Conservation (phyloP, 30 jellyfish, hydroid and myxozoan species). For the Aurelia sp. region DNA sequence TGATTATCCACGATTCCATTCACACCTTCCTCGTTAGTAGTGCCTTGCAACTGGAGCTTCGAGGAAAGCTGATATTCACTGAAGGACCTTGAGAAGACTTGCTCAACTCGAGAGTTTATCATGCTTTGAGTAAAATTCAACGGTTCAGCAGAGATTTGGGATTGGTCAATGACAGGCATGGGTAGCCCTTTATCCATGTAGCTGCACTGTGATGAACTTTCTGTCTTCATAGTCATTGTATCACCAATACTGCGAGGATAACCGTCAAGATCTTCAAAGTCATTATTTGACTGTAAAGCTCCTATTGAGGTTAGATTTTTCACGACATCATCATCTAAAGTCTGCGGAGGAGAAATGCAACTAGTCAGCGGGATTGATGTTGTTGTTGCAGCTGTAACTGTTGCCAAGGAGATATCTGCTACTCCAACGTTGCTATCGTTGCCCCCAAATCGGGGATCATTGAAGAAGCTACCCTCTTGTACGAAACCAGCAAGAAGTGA, state of each 20-base stretch:
- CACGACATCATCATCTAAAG: neutral
- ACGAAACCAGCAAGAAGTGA: conserved; percentile 72
- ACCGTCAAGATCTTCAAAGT: neutral
- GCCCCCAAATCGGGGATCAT: conserved; percentile 23
- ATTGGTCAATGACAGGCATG: neutral
- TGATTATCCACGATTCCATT: neutral
- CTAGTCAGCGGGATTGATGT: neutral
- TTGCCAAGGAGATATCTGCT: neutral
- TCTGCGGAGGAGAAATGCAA: neutral
- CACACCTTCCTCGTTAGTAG: neutral
- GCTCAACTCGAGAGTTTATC: conserved; percentile 60
- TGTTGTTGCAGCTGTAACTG: conserved; percentile 9
- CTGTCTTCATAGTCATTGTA: neutral
- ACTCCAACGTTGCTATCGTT: conserved; percentile 5
- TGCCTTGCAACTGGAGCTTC: conserved; percentile 11
- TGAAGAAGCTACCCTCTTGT: conserved; percentile 73
- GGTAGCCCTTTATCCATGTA: neutral
- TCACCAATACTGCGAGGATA: neutral
- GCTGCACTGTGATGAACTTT: neutral
- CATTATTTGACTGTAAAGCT: neutral
- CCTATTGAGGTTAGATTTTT: neutral
- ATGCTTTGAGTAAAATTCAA: conserved; percentile 64
- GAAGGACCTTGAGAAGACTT: conserved; percentile 60
- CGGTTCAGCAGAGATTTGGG: conserved; percentile 7
- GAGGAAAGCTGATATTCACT: conserved; percentile 53